Base-by-base conservation (phyloP, 2,113 vertebrate genomes). In the Channa argus region DNA sequence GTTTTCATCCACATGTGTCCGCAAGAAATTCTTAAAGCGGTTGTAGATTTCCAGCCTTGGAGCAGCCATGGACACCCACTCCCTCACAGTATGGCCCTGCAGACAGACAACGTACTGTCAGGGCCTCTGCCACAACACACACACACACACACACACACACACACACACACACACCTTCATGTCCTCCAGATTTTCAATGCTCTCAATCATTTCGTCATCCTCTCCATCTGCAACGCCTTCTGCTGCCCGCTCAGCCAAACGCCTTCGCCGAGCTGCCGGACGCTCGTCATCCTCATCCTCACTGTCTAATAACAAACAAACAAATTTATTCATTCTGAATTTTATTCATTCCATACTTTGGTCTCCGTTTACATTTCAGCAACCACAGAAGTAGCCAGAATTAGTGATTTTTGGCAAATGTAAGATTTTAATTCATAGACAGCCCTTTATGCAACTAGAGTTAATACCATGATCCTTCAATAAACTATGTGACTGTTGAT, bases 101-200 rank as follows among this genome's bases (percentile, higher is more conserved):
- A 5, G 45, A 7, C 39, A 41, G 39, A 41, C 24, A 7, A 7
- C 4, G 2, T 7, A 41, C 39, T 41, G 39, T 41, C 39, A 41
- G 39, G 6, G 4, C 39, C 1, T 7, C 15, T 0, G 3, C 33
- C 8, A 2, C 37, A 4, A 46, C 24, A 24, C 24, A 24, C 24
- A 24, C 24, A 24, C 24, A 24, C 24, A 24, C 24, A 63, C 75
- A 13, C 64, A 91, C 91, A 1, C 1, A 1, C 24, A 24, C 24
- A 24, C 24, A 24, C 24, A 24, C 24, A 24, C 9, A 63, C 75
- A 13, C 64, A 91, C 91, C 84, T 99, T 99, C 95, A 99, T 98
- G 83, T 99, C 98, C 79, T 99, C 98, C 89, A 99, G 91, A 86
- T 99, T 99, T 89, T 99, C 98, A 1, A 99, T 98, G 90, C 98